Evolutionary conservation across 2,888 invertebrate genomes (phyloP), one percentile per base, ranked within the genome.

Genomic region (Hydrotaea diabolus): DNA sequence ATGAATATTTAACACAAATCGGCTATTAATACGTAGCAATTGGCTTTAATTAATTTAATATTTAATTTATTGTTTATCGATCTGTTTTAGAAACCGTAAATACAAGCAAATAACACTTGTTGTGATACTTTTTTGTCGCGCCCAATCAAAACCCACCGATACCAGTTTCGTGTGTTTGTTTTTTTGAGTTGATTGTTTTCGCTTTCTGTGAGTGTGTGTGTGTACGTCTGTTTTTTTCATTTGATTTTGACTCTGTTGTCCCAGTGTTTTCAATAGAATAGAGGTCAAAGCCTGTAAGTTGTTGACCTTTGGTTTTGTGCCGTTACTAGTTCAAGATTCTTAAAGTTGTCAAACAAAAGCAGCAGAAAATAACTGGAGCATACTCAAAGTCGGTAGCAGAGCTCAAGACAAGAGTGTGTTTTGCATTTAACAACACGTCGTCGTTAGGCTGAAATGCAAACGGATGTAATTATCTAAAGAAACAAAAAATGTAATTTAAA

Each of bases 281-380:
- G 36, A 55, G 59, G 74, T 74, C 59, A 74, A 74, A 59, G 59
- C 19, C 74, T 74, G 43, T 43, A 74, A 23, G 74, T 74, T 74
- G 59, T 74, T 74, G 59, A 74, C 74, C 74, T 74, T 74, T 46
- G 46, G 15, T 9, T 9, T 59, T 46, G 23, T 23, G 39, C 74
- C 17, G 26, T 39, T 26, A 46, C 21, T 59, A 23, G 57, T 59
- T 74, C 43, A 74, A 59, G 59, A 74, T 59, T 74, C 8, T 69
- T 43, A 23, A 53, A 57, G 17, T 62, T 62, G 39, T 59, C n/a
- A 19, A 46, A 15, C 69, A 66, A 66, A 66, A 26, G n/a, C n/a
- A n/a, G n/a, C 15, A 59, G 9, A 53, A 53, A 59, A 43, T 11
- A 43, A 43, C 31, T 31, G 3, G 31, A 31, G 39, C 39, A 39